These are phyloP conservation scores for Artemia franciscana DNA, from an alignment of 1,140 invertebrate genomes.

Conservation along the genomic window DNA sequence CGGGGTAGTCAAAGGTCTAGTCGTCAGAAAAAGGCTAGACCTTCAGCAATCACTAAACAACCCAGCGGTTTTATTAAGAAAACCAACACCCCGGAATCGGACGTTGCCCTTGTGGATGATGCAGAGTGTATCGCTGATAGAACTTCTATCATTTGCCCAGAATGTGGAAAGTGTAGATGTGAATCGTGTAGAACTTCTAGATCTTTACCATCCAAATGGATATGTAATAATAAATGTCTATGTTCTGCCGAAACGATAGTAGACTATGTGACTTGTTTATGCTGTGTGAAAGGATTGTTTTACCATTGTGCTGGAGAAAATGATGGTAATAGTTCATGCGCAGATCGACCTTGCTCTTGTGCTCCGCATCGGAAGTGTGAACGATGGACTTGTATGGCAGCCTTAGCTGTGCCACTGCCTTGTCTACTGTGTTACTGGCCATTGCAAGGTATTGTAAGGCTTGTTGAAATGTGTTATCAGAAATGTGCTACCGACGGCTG, in stretches of 20 bases:
- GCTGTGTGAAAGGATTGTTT: conserved; percentile 72
- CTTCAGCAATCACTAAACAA: background rate
- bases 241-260: conserved; percentile 62
- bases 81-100: conserved; percentile 12
- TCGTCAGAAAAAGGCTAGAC: conserved; percentile 7
- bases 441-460: conserved; percentile 45
- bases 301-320: conserved; percentile 61
- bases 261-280: conserved; percentile 71
- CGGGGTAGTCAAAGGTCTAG: conserved; percentile 8
- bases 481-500: conserved; percentile 44
- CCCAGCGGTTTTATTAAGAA: background rate
- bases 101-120: conserved; percentile 11
- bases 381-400: conserved; percentile 60
- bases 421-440: conserved; percentile 82
- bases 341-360: conserved; percentile 67
- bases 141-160: conserved; percentile 48
- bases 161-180: conserved; percentile 64
- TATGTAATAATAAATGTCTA: conserved; percentile 60
- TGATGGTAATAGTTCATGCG: conserved; percentile 41
- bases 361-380: conserved; percentile 36
- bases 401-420: conserved; percentile 51
- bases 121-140: conserved; percentile 18
- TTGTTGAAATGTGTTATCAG: conserved; percentile 56
- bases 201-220: conserved; percentile 58
- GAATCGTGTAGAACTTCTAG: conserved; percentile 58